phyloP scores from a whole-genome alignment of 2,113 vertebrate species.

The Percopsis transmontana region DNA sequence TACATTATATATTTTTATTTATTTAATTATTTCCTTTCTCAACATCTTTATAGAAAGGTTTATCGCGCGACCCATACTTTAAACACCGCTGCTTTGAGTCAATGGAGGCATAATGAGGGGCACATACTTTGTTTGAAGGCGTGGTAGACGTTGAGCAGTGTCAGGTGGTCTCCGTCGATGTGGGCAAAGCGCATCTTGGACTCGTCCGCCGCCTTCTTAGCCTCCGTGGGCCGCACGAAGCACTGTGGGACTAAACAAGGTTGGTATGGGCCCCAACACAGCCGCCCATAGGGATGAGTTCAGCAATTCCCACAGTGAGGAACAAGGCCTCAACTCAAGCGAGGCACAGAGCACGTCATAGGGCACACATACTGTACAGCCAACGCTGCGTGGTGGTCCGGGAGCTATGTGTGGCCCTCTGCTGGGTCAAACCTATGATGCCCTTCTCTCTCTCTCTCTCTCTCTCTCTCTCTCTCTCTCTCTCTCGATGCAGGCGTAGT shows the following conservation, averaged over 20 bases:
- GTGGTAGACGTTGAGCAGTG: slow-evolving; percentile 96
- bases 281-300: slow-evolving; percentile 99
- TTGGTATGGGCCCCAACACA: slow-evolving; percentile 99
- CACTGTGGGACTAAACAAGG: slow-evolving; percentile 99
- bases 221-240: slow-evolving; percentile 98
- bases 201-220: slow-evolving; percentile 97
- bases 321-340: slow-evolving; percentile 89
- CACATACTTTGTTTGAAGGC: slow-evolving; percentile 96
- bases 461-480: too few relatives aligned
- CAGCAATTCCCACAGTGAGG: slow-evolving; percentile 94
- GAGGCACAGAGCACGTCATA: slow-evolving; percentile 63
- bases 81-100: too few relatives aligned
- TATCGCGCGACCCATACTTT: too few relatives aligned
- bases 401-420: slow-evolving; percentile 11
- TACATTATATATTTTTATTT: too few relatives aligned
- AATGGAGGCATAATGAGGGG: too few relatives aligned
- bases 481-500: too few relatives aligned
- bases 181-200: slow-evolving; percentile 98
- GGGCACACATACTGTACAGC: slow-evolving; percentile 34
- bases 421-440: neutral
- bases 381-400: slow-evolving; percentile 30
- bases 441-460: neutral
- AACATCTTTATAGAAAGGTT: too few relatives aligned
- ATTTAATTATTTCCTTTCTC: too few relatives aligned
- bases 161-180: slow-evolving; percentile 98